Percentiles rank a stretch among this genome's conserved stretches.
Conservation (phyloP, 2,113 vertebrate species). For the Gila orcuttii region DNA sequence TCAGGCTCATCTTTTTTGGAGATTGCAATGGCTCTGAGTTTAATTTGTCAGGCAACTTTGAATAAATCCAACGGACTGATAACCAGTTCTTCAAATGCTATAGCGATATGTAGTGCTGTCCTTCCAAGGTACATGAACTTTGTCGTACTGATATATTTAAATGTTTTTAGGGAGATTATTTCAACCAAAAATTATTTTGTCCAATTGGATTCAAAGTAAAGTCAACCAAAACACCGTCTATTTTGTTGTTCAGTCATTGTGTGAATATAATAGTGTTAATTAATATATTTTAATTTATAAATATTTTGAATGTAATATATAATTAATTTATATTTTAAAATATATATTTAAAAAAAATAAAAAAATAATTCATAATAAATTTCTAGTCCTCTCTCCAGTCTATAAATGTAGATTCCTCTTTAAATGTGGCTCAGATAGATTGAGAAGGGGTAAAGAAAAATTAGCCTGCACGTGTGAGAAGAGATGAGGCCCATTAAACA, state of each 20-base stretch:
- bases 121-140: neutral
- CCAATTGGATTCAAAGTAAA: neutral
- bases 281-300: neutral
- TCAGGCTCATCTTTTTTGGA: neutral
- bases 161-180: neutral
- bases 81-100: neutral
- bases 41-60: neutral
- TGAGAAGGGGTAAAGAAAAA: slow-evolving; percentile 51
- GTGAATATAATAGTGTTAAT: neutral
- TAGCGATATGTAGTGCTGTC: neutral
- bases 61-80: neutral
- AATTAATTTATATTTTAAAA: neutral
- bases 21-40: slow-evolving; percentile 1
- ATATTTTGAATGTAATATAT: neutral
- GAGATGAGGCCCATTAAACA: slow-evolving; percentile 48
- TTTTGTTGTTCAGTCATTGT: neutral
- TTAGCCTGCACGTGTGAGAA: slow-evolving; percentile 42
- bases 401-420: neutral
- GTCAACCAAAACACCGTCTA: neutral
- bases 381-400: neutral
- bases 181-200: neutral
- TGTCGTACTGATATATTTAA: neutral
- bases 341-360: neutral
- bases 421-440: slow-evolving; percentile 34
- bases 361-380: neutral